Percentiles rank a stretch among this genome's conserved stretches.
Conservation (phyloP, 2,113 vertebrate genomes). For the Burhinus bistriatus region DNA sequence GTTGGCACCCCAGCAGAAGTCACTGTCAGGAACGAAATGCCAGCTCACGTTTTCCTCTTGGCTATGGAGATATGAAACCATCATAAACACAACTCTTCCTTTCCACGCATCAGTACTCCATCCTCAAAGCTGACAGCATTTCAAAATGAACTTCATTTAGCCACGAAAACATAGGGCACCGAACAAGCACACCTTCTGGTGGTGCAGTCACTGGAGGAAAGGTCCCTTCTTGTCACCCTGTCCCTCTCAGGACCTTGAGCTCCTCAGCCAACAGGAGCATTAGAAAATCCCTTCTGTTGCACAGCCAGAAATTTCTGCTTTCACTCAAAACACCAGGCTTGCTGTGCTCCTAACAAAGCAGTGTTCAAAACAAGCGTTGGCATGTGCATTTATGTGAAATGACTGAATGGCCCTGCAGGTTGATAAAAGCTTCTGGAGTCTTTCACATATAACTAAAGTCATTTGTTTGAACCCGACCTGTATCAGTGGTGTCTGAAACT, state of each 20-base stretch:
- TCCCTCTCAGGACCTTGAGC: not conserved
- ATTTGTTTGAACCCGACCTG: fast-evolving
- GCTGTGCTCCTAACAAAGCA: not conserved
- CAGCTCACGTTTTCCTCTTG: not conserved
- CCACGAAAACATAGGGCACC: fast-evolving
- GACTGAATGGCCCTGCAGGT: slow-evolving; percentile 32
- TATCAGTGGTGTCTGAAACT: not conserved
- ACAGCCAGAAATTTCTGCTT: not conserved
- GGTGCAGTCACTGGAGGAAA: not conserved
- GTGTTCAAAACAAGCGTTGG: not conserved
- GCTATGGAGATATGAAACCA: not conserved
- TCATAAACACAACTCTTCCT: not conserved
- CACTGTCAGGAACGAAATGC: not conserved
- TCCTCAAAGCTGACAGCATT: not conserved
- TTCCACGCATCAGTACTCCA: not conserved
- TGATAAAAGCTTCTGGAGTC: slow-evolving; percentile 39
- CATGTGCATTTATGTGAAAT: not conserved
- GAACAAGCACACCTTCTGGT: not conserved
- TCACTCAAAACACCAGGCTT: not conserved
- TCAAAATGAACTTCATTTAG: not conserved
- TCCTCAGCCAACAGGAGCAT: not conserved
- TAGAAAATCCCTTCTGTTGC: not conserved
- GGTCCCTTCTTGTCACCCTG: not conserved
- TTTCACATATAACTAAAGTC: not conserved
- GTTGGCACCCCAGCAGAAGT: not conserved